A percentile compares a stretch with the other conserved stretches of the same genome.
phyloP scores from a whole-genome alignment of 2,888 invertebrate species.

The Pardosa pseudoannulata region DNA sequence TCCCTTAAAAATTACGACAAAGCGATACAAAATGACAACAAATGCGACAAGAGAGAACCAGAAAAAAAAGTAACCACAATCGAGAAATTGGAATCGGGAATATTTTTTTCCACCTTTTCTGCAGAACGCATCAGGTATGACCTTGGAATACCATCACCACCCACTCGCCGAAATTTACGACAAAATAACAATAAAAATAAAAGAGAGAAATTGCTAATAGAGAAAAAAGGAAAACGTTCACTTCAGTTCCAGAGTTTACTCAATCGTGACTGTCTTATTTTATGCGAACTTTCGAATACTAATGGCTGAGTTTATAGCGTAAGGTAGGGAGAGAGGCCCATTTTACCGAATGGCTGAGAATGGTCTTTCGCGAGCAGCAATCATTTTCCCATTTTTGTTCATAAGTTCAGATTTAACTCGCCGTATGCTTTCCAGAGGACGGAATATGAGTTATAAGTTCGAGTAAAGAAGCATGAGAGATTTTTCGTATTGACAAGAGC shows the following conservation, averaged over 20 bases:
- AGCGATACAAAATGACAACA: neutral
- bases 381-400: too few species aligned
- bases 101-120: neutral
- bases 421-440: too few species aligned
- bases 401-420: too few species aligned
- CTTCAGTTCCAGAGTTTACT: neutral
- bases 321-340: too few species aligned
- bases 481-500: too few species aligned
- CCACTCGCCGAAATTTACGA: constrained; percentile 30
- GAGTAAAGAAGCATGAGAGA: too few species aligned
- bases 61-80: neutral
- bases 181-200: too few species aligned
- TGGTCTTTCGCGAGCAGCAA: too few species aligned
- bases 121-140: constrained; percentile 26
- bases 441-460: too few species aligned
- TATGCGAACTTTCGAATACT: neutral
- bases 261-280: neutral
- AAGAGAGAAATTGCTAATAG: constrained; percentile 7
- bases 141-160: constrained; percentile 33
- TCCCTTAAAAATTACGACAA: too few species aligned
- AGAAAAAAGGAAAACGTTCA: neutral
- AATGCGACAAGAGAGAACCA: neutral
- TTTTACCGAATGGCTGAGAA: too few species aligned
- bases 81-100: neutral
- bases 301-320: too few species aligned